phyloP scores from a whole-genome alignment of 2,888 invertebrate species.

The Phyto melanocephala region DNA sequence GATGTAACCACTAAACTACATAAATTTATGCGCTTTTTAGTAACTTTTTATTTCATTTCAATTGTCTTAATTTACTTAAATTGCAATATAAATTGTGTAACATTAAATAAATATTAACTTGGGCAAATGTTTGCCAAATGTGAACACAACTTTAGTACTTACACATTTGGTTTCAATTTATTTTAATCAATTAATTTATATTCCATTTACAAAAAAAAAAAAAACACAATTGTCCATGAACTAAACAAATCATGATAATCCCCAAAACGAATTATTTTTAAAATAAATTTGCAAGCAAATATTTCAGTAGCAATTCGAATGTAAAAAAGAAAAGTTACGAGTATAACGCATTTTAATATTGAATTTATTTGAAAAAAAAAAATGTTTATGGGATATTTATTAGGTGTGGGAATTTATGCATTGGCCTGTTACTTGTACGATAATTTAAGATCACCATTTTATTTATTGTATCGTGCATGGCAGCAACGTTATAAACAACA shows the following conservation, averaged over 20 bases:
- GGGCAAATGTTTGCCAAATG: background rate
- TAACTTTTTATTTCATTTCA: no score
- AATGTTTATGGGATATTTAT: constrained; percentile 72
- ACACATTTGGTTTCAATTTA: background rate
- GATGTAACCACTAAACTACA: no score
- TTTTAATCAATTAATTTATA: constrained; percentile 28
- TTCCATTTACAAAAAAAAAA: background rate
- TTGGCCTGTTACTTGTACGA: constrained; percentile 80
- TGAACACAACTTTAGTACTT: background rate
- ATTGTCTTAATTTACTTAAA: no score
- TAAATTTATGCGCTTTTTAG: no score
- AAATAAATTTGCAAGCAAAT: background rate
- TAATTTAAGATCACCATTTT: constrained; percentile 81
- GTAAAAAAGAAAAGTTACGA: background rate
- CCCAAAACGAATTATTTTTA: background rate
- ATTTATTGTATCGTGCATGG: constrained; percentile 75
- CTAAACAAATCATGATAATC: background rate
- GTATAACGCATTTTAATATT: background rate
- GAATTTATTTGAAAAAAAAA: background rate
- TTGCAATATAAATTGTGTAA: no score
- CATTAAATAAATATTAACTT: no score
- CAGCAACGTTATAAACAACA: constrained; percentile 81
- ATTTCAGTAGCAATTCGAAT: background rate
- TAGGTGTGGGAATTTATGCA: constrained; percentile 80
- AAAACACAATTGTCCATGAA: background rate